Evolutionary conservation across 2,113 vertebrate species (phyloP).

Genomic region (Asarcornis scutulata): DNA sequence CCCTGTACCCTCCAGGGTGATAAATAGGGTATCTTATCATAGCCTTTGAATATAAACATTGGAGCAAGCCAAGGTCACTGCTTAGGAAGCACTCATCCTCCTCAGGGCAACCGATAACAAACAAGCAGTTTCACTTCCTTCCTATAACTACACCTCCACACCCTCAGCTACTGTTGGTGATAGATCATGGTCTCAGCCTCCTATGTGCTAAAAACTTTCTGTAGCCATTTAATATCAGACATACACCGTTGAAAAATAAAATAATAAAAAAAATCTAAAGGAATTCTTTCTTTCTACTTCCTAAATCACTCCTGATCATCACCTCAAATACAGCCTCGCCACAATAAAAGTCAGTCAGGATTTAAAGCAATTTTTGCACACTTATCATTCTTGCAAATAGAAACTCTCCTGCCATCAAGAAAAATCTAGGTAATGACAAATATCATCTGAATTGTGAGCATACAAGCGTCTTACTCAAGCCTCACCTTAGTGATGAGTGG

Average conservation of each 20-base stretch:
- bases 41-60: not conserved
- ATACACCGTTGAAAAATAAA: not conserved
- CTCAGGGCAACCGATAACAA: not conserved
- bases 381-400: not conserved
- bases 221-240: not conserved
- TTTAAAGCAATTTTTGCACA: not conserved
- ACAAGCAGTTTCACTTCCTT: not conserved
- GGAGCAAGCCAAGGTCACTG: not conserved
- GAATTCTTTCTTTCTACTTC: not conserved
- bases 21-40: not conserved
- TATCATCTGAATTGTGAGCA: not conserved
- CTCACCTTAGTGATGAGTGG: not conserved
- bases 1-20: not conserved
- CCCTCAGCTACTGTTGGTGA: not conserved
- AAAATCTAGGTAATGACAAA: not conserved
- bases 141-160: not conserved
- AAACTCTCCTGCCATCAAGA: not conserved
- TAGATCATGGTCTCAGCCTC: not conserved
- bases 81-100: not conserved
- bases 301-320: not conserved
- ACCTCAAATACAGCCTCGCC: not conserved
- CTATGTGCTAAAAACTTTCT: not conserved
- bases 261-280: not conserved
- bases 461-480: not conserved
- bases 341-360: not conserved